A percentile compares a stretch with the other conserved stretches of the same genome.
phyloP scores from a whole-genome alignment of 1,140 invertebrate genomes.

The Lerema accius region DNA sequence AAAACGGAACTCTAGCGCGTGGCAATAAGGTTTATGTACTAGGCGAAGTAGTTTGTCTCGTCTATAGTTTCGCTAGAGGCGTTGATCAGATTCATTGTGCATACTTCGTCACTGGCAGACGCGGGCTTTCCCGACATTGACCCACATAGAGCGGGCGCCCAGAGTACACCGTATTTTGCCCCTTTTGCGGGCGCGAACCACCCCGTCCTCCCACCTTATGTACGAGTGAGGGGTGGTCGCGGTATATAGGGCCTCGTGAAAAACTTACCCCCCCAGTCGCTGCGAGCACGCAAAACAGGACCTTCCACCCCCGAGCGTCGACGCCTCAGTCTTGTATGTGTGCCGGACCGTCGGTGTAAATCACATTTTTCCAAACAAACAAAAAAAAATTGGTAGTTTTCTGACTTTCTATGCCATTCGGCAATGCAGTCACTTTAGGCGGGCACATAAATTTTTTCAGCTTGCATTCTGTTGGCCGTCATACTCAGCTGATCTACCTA shows the following conservation, averaged over 20 bases:
- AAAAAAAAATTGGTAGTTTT: slow-evolving; percentile 26
- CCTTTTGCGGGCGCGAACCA: slow-evolving; percentile 81
- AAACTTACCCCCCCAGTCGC: slow-evolving; percentile 76
- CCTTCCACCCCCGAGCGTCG: slow-evolving; percentile 67
- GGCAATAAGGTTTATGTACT: slow-evolving; percentile 48
- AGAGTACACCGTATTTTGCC: slow-evolving; percentile 83
- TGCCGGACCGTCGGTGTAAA: slow-evolving; percentile 53
- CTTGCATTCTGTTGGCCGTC: not conserved
- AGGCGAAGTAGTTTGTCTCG: slow-evolving; percentile 52
- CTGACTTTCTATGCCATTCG: slow-evolving; percentile 1
- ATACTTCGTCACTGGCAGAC: slow-evolving; percentile 82
- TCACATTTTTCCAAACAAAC: slow-evolving; percentile 23
- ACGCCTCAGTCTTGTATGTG: slow-evolving; percentile 60
- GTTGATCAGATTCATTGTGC: slow-evolving; percentile 82
- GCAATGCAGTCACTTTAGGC: not conserved
- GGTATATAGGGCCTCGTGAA: slow-evolving; percentile 82
- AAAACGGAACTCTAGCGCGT: slow-evolving; percentile 52
- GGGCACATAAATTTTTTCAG: slow-evolving; percentile 1
- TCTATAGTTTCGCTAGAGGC: slow-evolving; percentile 77
- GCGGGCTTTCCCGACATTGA: slow-evolving; percentile 85
- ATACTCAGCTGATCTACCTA: not conserved
- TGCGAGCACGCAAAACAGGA: slow-evolving; percentile 80
- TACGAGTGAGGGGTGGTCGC: slow-evolving; percentile 79
- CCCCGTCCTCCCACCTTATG: slow-evolving; percentile 80
- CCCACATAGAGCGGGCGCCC: slow-evolving; percentile 83